Base-by-base conservation (phyloP, 1,140 invertebrate species). In the Tribolium madens region DNA sequence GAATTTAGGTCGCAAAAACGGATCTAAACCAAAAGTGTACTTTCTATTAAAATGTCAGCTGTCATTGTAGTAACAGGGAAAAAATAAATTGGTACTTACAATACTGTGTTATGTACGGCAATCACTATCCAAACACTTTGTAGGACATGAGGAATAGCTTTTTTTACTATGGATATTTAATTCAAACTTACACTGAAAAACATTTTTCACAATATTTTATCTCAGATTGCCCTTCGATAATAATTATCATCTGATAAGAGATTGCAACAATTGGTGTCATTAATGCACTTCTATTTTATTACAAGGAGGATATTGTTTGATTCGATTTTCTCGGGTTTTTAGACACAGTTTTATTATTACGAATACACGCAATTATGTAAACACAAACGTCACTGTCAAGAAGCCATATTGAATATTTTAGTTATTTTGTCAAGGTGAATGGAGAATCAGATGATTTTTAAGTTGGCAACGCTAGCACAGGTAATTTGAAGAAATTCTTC, bases 321-420 rank as follows among this genome's bases (percentile, higher is more conserved):
- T 48, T 71, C 68, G 68, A 18, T 47, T 71, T 71, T 71, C 42
- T 50, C 10, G 46, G 17, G 12, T 15, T 33, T 52, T 50, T 48
- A 48, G 46, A 21, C 50, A 50, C 47, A 52, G 21, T 48, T 72
- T 72, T 48, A 72, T 52, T 72, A 72, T 72, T 72, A 72, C 50
- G 72, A 78, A 78, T 78, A 81, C 75, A 79, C 36, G 53, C 76
- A 81, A 81, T 80, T 81, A 81, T 79, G 79, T 81, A 80, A 80
- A 80, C 80, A 81, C 57, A 81, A 80, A 81, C 79, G 80, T 81
- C 80, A 81, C 76, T 80, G 80, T 79, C 80, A 81, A 75, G 76
- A 46, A 52, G 80, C 80, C 80, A 81, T 81, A 76, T 81, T 81
- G 78, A 78, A 78, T 81, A 77, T 80, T 72, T 73, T 48, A 73